A percentile compares a stretch with the other conserved stretches of the same genome.
phyloP scores from a whole-genome alignment of 2,113 vertebrate genomes.

The Paradisaea rubra region DNA sequence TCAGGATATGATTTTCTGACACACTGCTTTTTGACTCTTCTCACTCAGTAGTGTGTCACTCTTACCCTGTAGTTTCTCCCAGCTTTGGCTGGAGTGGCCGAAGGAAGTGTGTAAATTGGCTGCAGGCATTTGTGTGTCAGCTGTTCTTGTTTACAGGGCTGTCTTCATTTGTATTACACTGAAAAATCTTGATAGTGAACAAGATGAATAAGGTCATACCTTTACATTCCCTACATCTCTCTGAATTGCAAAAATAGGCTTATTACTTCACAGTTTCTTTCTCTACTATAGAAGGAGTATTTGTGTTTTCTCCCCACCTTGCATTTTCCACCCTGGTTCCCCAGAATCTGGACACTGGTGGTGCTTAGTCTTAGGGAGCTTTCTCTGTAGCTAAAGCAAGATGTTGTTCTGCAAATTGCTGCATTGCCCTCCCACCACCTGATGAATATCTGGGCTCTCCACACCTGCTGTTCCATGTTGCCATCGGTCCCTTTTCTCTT shows the following conservation, averaged over 20 bases:
- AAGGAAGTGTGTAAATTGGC: background rate
- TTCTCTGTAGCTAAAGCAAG: background rate
- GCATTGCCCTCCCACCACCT: background rate
- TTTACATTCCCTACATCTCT: background rate
- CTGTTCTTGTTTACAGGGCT: background rate
- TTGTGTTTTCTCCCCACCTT: rapidly evolving
- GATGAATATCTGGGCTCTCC: background rate
- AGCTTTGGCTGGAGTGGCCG: background rate
- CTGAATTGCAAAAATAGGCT: background rate
- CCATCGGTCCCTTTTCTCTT: background rate
- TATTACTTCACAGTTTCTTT: background rate
- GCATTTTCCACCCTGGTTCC: background rate
- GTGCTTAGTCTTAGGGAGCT: background rate
- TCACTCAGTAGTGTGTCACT: background rate
- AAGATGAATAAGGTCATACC: background rate
- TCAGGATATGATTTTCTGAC: background rate
- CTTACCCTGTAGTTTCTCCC: background rate
- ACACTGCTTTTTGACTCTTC: background rate
- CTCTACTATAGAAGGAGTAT: background rate
- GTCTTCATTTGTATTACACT: background rate
- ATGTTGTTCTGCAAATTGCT: background rate
- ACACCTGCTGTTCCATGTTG: background rate
- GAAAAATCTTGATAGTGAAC: background rate
- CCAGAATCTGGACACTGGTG: background rate
- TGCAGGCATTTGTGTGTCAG: background rate